phyloP scores from a whole-genome alignment of 2,888 invertebrate genomes.

The Abrostola triplasia region DNA sequence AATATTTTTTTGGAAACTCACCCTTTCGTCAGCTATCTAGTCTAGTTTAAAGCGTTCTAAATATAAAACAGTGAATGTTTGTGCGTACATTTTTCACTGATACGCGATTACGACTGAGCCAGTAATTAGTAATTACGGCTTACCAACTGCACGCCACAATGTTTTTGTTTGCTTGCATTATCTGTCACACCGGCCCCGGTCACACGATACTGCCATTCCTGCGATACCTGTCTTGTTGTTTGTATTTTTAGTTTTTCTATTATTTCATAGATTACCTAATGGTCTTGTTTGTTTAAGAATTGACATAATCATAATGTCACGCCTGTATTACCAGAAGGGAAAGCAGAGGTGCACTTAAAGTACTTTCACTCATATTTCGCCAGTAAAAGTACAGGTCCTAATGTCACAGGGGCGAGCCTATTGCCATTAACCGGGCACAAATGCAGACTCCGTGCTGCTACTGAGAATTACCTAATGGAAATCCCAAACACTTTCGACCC shows the following conservation, averaged over 20 bases:
- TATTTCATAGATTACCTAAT: not conserved
- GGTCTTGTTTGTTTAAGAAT: too few relatives aligned
- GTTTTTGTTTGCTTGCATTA: slow-evolving; percentile 72
- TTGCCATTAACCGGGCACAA: too few relatives aligned
- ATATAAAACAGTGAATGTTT: slow-evolving; percentile 33
- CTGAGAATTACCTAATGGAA: too few relatives aligned
- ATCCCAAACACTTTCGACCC: too few relatives aligned
- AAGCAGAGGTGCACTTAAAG: too few relatives aligned
- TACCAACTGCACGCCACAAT: slow-evolving; percentile 53
- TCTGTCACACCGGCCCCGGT: slow-evolving; percentile 52
- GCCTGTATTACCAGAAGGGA: too few relatives aligned
- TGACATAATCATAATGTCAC: too few relatives aligned
- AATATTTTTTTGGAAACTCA: slow-evolving; percentile 14
- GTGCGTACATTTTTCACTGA: slow-evolving; percentile 51
- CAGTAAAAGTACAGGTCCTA: too few relatives aligned
- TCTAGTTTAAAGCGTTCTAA: slow-evolving; percentile 34
- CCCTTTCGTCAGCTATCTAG: slow-evolving; percentile 25
- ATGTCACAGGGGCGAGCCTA: too few relatives aligned
- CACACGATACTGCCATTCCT: slow-evolving; percentile 64
- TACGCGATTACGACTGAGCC: slow-evolving; percentile 61
- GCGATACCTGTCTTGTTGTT: slow-evolving; percentile 22
- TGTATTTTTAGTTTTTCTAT: not conserved
- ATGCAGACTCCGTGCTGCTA: too few relatives aligned
- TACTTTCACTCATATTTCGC: too few relatives aligned
- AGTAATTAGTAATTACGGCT: slow-evolving; percentile 26